A percentile compares a stretch with the other conserved stretches of the same genome.
phyloP scores from a whole-genome alignment of 1,140 invertebrate genomes.

The Phthorimaea operculella region DNA sequence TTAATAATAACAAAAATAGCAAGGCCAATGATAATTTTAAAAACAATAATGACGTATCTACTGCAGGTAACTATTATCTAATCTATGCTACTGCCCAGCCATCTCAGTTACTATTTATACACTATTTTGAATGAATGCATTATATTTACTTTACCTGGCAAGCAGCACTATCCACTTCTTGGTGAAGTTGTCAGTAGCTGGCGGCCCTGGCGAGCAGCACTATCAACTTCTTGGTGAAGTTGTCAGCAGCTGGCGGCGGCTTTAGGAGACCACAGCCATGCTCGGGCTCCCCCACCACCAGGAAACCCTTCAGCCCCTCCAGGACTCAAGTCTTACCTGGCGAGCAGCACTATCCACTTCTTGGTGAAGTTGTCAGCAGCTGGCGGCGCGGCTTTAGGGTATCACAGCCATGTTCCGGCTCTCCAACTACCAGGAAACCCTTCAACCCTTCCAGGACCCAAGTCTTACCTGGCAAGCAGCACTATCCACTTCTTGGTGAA shows the following conservation, averaged over 20 bases:
- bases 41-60: too few relatives aligned
- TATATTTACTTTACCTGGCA: constrained; percentile 70
- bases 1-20: too few relatives aligned
- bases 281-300: constrained; percentile 75
- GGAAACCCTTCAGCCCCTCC: constrained; percentile 73
- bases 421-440: constrained; percentile 76
- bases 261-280: constrained; percentile 74
- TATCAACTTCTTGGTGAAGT: constrained; percentile 77
- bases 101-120: too few relatives aligned
- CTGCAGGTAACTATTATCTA: too few relatives aligned
- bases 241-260: constrained; percentile 69
- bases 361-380: constrained; percentile 66
- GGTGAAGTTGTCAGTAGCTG: constrained; percentile 65
- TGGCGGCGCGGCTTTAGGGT: constrained; percentile 71
- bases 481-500: constrained; percentile 78
- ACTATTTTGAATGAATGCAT: too few relatives aligned
- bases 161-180: constrained; percentile 82
- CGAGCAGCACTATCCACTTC: constrained; percentile 82
- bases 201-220: constrained; percentile 77
- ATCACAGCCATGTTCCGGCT: constrained; percentile 75
- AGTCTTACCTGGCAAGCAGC: constrained; percentile 73
- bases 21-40: too few relatives aligned
- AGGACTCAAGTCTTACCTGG: constrained; percentile 69
- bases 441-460: constrained; percentile 69
- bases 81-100: too few relatives aligned